Base-by-base conservation (phyloP, 2,888 invertebrate genomes). In the Melanotus villosus region DNA sequence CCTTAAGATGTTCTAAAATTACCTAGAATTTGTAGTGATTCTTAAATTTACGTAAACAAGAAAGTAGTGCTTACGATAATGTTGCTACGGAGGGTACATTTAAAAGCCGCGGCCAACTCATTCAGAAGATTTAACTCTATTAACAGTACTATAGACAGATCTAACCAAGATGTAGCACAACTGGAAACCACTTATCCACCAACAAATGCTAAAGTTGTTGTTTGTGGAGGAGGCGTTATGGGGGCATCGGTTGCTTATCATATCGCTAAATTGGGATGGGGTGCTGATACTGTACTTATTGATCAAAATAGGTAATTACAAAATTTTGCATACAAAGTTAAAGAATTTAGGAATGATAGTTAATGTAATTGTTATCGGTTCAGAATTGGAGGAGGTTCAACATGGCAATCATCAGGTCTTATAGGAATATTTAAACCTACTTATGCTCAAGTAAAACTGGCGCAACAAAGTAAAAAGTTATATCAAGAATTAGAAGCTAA, bases 201-300 rank as follows among this genome's bases (percentile, higher is more conserved):
- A 3, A 81, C 82, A 43, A 86, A 90, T 79, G 88, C 92, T 0
- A 89, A 89, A 79, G 95, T 95, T 43, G 93, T 96, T 43, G 91
- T 97, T 80, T 96, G 96, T 83, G 97, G 97, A 1, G 97, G 96
- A 12, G 97, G 97, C 19, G 91, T 96, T 43, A 93, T 96, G 89
- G 97, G 97, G 2, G 93, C 94, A 7, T 94, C 97, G 1, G 94
- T 97, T 6, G 97, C 96, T 9, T 97, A 97, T 83, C 95, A 97
- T 83, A 86, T 98, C 47, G 93, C 94, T 0, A 86, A 91, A 77
- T 85, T 92, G 74, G 97, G 97, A 58, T 94, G 94, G 92, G 95
- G 93, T 6, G 86, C 88, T 21, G 90, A 94, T 73, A 95, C 96
- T 0, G 86, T 97, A 14, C 84, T 98, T 0, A 85, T 98, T 41